Conservation (phyloP, 92 coral and sea anemone genomes). For the Hydrozoanthus gracilis region DNA sequence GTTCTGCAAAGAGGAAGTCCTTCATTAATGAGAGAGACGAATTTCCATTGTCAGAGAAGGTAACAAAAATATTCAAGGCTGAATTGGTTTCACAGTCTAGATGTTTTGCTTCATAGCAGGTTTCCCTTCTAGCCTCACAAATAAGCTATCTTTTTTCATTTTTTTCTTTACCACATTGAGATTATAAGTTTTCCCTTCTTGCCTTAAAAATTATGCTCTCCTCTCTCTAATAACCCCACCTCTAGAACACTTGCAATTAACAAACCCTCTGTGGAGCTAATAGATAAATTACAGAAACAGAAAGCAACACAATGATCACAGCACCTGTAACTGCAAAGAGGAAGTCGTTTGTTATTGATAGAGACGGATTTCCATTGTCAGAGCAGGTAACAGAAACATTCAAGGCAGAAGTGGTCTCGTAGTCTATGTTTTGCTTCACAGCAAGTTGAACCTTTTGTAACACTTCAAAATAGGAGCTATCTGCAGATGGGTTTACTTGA, state of each 20-base stretch:
- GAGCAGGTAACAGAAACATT: constrained; percentile 75
- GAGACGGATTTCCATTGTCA: constrained; percentile 78
- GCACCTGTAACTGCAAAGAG: constrained; percentile 72
- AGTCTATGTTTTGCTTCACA: constrained; percentile 68
- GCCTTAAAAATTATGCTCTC: no score
- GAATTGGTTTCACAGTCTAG: constrained; percentile 67
- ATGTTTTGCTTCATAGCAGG: constrained; percentile 61
- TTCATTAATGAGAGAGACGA: constrained; percentile 54
- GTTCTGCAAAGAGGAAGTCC: constrained; percentile 62
- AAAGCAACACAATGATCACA: not conserved
- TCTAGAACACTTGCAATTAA: no score
- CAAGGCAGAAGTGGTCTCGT: constrained; percentile 60
- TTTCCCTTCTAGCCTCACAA: no score
- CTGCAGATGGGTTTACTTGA: constrained; percentile 60
- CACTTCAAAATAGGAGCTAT: constrained; percentile 68
- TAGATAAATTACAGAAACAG: no score
- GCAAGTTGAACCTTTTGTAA: constrained; percentile 57
- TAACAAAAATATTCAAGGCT: constrained; percentile 63
- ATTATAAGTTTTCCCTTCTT: no score
- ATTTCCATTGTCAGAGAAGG: constrained; percentile 80
- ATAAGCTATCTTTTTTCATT: no score
- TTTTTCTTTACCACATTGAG: no score
- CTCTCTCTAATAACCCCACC: no score
- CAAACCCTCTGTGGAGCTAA: no score
- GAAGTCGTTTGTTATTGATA: constrained; percentile 61